Percentiles rank a stretch among this genome's conserved stretches.
These are phyloP conservation scores for Falco biarmicus DNA, from an alignment of 2,797 vertebrate species.

Conservation along the genomic window DNA sequence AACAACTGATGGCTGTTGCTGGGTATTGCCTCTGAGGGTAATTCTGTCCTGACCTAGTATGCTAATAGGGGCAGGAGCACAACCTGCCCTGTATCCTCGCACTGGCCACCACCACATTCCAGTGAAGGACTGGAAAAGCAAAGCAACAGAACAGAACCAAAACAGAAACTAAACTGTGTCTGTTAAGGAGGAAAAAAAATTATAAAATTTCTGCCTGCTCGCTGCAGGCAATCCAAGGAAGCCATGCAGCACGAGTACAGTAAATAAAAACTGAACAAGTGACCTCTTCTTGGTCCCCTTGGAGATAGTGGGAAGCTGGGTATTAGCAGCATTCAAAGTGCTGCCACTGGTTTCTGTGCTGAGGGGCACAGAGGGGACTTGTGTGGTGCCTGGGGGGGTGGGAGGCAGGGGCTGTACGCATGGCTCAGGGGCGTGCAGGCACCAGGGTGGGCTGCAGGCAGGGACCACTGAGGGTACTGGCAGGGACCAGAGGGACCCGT, in stretches of 20 bases:
- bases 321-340: not conserved
- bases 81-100: not conserved
- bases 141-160: not conserved
- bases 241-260: not conserved
- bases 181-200: not conserved
- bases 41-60: not conserved
- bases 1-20: not conserved
- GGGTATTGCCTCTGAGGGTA: not conserved
- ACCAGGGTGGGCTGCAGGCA: not conserved
- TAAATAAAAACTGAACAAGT: constrained; percentile 11
- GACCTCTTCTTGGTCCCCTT: not conserved
- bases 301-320: not conserved
- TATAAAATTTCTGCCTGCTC: not conserved
- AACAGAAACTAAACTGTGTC: constrained; percentile 18
- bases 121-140: not conserved
- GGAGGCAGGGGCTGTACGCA: not conserved
- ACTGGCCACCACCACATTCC: not conserved
- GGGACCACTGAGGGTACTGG: not conserved
- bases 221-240: not conserved
- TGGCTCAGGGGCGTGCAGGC: not conserved
- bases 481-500: not conserved
- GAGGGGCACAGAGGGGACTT: not conserved
- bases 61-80: not conserved
- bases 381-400: not conserved
- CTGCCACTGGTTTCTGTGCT: not conserved